Base-by-base conservation (phyloP, 1,140 invertebrate genomes). In the Eciton burchellii region DNA sequence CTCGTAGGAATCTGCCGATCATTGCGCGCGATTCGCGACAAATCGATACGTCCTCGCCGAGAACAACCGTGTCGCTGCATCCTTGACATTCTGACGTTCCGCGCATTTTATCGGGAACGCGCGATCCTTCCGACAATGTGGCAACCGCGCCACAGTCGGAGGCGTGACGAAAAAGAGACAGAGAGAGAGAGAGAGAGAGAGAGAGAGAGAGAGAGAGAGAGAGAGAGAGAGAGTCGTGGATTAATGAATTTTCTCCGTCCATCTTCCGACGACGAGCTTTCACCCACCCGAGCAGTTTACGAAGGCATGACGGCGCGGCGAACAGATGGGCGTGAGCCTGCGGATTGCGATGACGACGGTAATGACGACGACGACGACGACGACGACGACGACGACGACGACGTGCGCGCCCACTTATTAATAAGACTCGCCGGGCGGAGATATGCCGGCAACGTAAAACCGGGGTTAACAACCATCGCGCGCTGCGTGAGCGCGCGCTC, bases 391-490 rank as follows among this genome's bases (percentile, higher is more conserved):
- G 47, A 72, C 60, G 29, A 84, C 43, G 60, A 52, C 8, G 12
- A 26, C 9, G 45, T 41, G 35, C 14, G 47, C 19, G 72, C 49
- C 76, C 81, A 62, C 73, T 90, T 90, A 91, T 91, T 90, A 90
- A 90, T 70, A 87, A 90, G 85, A 82, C 77, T 86, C 82, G 73
- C 85, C 77, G 85, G 83, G 60, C 84, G 63, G 68, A 59, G 43
- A 12, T 83, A 35, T 54, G 77, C 71, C 70, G 73, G 83, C 81
- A 84, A 89, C 89, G 84, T 84, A 89, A n/a, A n/a, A 88, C 63
- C 74, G 83, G 89, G 90, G 92, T 91, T 93, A 92, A 92, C 92
- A 92, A 91, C 88, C 88, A 92, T 91, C 91, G 90, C 91, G 86
- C 85, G 79, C 52, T 77, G 63, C 59, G 88, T 90, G 84, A 87